These are phyloP conservation scores for Teleopsis dalmanni DNA, from an alignment of 1,140 invertebrate species.

Conservation along the genomic window DNA sequence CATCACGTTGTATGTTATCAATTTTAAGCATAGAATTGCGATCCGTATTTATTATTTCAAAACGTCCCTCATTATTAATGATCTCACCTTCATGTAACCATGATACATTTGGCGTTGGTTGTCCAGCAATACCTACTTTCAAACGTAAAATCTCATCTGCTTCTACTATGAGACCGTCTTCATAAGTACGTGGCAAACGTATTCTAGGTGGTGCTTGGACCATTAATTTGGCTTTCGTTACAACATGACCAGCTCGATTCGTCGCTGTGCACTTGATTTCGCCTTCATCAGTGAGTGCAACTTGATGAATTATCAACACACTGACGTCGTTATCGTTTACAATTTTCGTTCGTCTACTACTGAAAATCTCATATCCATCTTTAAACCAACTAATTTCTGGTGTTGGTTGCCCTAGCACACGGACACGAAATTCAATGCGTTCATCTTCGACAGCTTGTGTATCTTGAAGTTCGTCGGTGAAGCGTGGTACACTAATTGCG, in stretches of 20 bases:
- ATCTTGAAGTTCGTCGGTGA: conserved; percentile 60
- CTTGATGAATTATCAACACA: conserved; percentile 73
- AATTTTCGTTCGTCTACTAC: conserved; percentile 68
- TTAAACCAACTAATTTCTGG: conserved; percentile 92
- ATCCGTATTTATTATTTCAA: conserved; percentile 61
- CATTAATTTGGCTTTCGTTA: conserved; percentile 61
- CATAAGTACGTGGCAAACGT: conserved; percentile 69
- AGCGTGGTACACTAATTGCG: conserved; percentile 58
- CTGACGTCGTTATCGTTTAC: conserved; percentile 69
- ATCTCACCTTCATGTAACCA: conserved; percentile 83
- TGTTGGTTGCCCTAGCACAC: conserved; percentile 70
- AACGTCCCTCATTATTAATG: conserved; percentile 54
- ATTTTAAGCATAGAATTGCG: conserved; percentile 68
- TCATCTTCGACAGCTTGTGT: conserved; percentile 66
- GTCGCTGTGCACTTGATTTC: conserved; percentile 84
- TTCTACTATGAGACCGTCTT: conserved; percentile 81
- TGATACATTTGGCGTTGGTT: conserved; percentile 70
- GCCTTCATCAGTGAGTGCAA: conserved; percentile 69
- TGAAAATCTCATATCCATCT: conserved; percentile 78
- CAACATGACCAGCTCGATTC: conserved; percentile 70
- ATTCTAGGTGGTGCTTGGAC: conserved; percentile 76
- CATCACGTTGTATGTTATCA: conserved; percentile 58
- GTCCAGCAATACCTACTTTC: conserved; percentile 82
- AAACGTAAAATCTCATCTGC: conserved; percentile 79
- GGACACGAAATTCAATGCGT: conserved; percentile 73